These are phyloP conservation scores for Crematogaster levior DNA, from an alignment of 2,888 invertebrate genomes.

Conservation along the genomic window DNA sequence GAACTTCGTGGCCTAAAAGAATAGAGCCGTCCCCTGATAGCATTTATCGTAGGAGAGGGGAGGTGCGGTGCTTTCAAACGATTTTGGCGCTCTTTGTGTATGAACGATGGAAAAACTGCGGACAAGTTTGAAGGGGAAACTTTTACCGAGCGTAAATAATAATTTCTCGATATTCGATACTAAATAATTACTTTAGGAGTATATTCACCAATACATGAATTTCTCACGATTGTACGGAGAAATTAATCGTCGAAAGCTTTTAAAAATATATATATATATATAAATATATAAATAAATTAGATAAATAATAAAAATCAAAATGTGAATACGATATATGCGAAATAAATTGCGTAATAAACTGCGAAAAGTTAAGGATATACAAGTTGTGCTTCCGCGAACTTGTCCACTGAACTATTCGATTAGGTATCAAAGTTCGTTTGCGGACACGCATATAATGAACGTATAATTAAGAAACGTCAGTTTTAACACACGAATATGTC, in stretches of 20 bases:
- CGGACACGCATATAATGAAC: background rate
- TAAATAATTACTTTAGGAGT: constrained; percentile 9
- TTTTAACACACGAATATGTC: constrained; percentile 40
- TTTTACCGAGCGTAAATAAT: constrained; percentile 30
- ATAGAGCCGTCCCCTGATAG: constrained; percentile 49
- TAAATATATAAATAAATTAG: too few species aligned
- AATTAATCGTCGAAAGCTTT: background rate
- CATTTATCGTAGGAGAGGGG: constrained; percentile 32
- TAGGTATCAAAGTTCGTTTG: constrained; percentile 16
- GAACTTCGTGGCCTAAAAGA: constrained; percentile 60
- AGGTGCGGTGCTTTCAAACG: constrained; percentile 39
- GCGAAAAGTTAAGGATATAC: background rate
- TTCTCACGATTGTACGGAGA: background rate
- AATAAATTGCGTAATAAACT: background rate
- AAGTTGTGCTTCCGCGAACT: background rate
- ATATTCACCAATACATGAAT: background rate
- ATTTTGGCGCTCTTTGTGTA: constrained; percentile 25
- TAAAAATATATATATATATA: too few species aligned
- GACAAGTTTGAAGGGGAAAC: background rate
- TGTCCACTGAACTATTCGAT: constrained; percentile 11
- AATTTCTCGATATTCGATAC: constrained; percentile 4
- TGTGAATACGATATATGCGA: background rate
- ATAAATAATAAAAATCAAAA: background rate
- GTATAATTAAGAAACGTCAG: constrained; percentile 44
- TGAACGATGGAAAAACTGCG: constrained; percentile 23